Evolutionary conservation across 2,888 invertebrate species (phyloP), one percentile per base, ranked within the genome.

Genomic region (Spodoptera littoralis): DNA sequence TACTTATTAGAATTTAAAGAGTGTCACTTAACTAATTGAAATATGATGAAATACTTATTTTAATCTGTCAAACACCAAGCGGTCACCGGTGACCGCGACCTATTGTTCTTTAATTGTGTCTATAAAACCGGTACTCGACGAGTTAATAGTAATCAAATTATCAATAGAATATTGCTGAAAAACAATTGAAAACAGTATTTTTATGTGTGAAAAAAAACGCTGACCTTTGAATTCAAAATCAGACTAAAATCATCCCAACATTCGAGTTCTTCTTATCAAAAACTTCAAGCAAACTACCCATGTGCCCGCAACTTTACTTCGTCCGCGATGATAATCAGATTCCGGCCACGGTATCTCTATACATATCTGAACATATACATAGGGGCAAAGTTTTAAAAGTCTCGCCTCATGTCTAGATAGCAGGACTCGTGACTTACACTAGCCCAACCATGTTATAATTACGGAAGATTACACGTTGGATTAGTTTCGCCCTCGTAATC

Each of bases 381-480:
- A 70, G 75, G 77, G 80, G 81, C 81, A 73, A 76, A 87, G 83
- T 88, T 90, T 91, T 91, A 84, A 88, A 89, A 85, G 84, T 85
- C 87, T 84, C 83, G 79, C 81, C 80, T 78, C 81, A 81, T 79
- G 84, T 80, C 84, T 83, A 89, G 92, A 93, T 92, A 92, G 89
- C 85, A 88, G 79, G 87, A 90, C 87, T 93, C 94, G 94, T 93
- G 93, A 93, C 93, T 90, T 90, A 90, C 88, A 89, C 92, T 88
- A 88, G 88, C 81, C 65, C 78, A 80, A 84, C 84, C 88, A 91
- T 89, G 90, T 93, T 94, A 93, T 94, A 93, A 94, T 94, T 94
- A 93, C 91, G 86, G 84, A 77, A 90, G 92, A 92, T 92, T 90
- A 92, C 86, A 88, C 77, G 79, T 72, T 73, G 79, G 89, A 90